A percentile compares a stretch with the other conserved stretches of the same genome.
Evolutionary conservation across 2,797 vertebrate genomes (phyloP).

Genomic region (Sebastes wilsoni): DNA sequence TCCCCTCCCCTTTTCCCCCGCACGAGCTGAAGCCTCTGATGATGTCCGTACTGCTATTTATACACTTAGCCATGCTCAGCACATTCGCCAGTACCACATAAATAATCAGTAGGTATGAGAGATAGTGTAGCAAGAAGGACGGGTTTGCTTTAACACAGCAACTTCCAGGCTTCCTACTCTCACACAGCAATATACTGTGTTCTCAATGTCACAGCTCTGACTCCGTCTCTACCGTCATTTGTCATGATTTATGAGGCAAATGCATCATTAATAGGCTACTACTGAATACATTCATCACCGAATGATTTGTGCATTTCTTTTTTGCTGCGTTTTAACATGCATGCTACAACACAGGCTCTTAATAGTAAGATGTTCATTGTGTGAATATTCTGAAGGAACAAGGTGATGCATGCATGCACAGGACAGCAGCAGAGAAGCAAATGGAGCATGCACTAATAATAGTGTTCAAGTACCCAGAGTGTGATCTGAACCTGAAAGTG

Average conservation of each 20-base stretch:
- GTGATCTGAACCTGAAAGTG: not conserved
- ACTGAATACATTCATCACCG: slow-evolving; percentile 5
- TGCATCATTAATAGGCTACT: slow-evolving; percentile 11
- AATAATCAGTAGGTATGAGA: slow-evolving; percentile 70
- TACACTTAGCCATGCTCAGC: slow-evolving; percentile 73
- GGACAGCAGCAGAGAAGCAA: not conserved
- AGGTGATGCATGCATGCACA: not conserved
- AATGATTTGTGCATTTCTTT: not conserved
- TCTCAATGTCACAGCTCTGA: not conserved
- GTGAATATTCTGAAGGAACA: not conserved
- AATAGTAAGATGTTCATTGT: not conserved
- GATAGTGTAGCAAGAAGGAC: slow-evolving; percentile 27
- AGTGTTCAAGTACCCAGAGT: not conserved
- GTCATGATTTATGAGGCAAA: slow-evolving; percentile 12
- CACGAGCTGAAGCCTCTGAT: slow-evolving; percentile 58
- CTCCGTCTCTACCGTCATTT: not conserved
- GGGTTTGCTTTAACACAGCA: slow-evolving; percentile 55
- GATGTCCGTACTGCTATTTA: slow-evolving; percentile 76
- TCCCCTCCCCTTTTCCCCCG: slow-evolving; percentile 19
- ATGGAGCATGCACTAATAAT: not conserved
- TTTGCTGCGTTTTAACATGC: not conserved
- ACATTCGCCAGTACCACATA: slow-evolving; percentile 72
- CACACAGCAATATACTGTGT: not conserved
- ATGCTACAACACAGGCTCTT: not conserved
- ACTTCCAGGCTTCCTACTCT: slow-evolving; percentile 34